These are phyloP conservation scores for Lutraria rhynchaena DNA, from an alignment of 1,140 invertebrate species.

Conservation along the genomic window DNA sequence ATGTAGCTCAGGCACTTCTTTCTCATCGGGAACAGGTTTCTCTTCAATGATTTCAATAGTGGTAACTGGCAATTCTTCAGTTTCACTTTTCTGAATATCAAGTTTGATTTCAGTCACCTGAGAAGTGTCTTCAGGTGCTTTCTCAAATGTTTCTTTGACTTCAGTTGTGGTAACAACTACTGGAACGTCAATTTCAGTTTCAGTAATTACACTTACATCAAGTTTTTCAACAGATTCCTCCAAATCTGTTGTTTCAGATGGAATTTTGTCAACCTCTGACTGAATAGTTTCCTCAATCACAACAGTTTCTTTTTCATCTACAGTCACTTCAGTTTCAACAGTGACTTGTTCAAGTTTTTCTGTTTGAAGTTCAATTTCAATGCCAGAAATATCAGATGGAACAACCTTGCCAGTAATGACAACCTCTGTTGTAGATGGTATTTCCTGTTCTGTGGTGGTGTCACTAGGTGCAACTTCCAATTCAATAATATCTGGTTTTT, in stretches of 20 bases:
- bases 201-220: conserved; percentile 2
- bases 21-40: conserved; percentile 45
- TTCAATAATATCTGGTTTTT: conserved; percentile 33
- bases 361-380: conserved; percentile 19
- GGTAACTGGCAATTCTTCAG: conserved; percentile 55
- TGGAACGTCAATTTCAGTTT: conserved; percentile 28
- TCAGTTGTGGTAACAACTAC: conserved; percentile 47
- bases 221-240: conserved; percentile 15
- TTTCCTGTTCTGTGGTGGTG: not conserved
- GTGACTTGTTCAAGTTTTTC: not conserved
- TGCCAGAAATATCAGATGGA: conserved; percentile 10
- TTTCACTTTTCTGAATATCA: conserved; percentile 41
- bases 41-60: conserved; percentile 50
- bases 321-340: conserved; percentile 8
- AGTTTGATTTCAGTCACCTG: conserved; percentile 27
- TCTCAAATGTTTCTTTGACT: conserved; percentile 46
- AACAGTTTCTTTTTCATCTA: not conserved
- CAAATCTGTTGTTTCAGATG: not conserved
- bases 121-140: conserved; percentile 33
- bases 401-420: not conserved
- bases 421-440: not conserved
- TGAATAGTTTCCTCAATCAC: conserved; percentile 26
- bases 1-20: conserved; percentile 22
- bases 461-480: conserved; percentile 23
- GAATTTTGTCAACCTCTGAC: conserved; percentile 32